Evolutionary conservation across 2,113 vertebrate genomes (phyloP).

Genomic region (Macrotus californicus): DNA sequence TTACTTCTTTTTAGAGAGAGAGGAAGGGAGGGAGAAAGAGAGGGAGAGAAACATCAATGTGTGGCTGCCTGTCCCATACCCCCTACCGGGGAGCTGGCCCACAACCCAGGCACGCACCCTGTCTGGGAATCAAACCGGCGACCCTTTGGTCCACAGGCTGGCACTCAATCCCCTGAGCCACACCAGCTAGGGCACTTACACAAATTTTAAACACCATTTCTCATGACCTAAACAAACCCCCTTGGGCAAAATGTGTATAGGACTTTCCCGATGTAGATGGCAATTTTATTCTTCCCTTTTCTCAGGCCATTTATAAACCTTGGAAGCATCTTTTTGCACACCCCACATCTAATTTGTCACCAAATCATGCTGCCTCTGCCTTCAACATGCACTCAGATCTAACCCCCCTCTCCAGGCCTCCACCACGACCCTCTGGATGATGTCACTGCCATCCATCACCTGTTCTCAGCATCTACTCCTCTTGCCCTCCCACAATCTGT

Average conservation of each 20-base stretch:
- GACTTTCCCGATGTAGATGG: background rate
- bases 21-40: too few relatives aligned
- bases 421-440: background rate
- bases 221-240: background rate
- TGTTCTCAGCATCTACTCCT: background rate
- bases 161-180: too few relatives aligned
- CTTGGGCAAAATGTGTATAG: background rate
- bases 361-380: background rate
- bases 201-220: background rate
- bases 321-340: background rate
- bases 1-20: too few relatives aligned
- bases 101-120: too few relatives aligned
- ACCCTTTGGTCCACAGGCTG: too few relatives aligned
- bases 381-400: background rate
- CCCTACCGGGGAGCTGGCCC: too few relatives aligned
- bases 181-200: background rate
- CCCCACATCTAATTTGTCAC: background rate
- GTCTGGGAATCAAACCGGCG: too few relatives aligned
- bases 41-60: too few relatives aligned
- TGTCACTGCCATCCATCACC: too few relatives aligned
- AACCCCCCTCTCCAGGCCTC: background rate
- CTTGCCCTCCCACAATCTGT: background rate
- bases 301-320: background rate
- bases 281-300: background rate
- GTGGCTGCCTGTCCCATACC: too few relatives aligned